Percentiles rank a stretch among this genome's conserved stretches.
These are phyloP conservation scores for Dinocampus coccinellae DNA, from an alignment of 2,888 invertebrate genomes.

Conservation along the genomic window DNA sequence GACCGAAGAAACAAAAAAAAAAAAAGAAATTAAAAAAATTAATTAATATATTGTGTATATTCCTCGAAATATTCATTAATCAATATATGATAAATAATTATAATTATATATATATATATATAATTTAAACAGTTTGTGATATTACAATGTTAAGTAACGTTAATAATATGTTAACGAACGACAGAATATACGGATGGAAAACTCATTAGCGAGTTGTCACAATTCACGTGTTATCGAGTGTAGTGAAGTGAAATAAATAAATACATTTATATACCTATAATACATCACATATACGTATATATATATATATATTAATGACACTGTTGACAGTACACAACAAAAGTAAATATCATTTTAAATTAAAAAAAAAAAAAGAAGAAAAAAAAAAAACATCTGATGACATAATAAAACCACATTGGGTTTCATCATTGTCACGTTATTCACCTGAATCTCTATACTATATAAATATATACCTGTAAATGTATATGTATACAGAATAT, in stretches of 20 bases:
- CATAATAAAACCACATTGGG: slow-evolving; percentile 23
- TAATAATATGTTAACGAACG: slow-evolving; percentile 16
- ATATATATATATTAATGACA: neutral
- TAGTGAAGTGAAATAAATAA: neutral
- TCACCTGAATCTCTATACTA: neutral
- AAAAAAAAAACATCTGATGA: slow-evolving; percentile 23
- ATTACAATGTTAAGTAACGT: slow-evolving; percentile 10
- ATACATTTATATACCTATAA: neutral
- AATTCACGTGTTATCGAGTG: neutral
- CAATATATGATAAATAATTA: neutral
- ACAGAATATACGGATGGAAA: slow-evolving; percentile 28
- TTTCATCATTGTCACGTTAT: slow-evolving; percentile 9
- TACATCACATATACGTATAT: too few species aligned
- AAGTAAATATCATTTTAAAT: slow-evolving; percentile 38
- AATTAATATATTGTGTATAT: too few species aligned
- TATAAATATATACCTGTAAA: too few species aligned
- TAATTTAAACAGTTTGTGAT: neutral
- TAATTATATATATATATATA: too few species aligned
- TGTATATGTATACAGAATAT: too few species aligned
- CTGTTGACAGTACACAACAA: neutral
- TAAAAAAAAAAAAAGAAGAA: slow-evolving; percentile 30
- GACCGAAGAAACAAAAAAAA: too few species aligned
- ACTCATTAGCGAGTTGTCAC: slow-evolving; percentile 32
- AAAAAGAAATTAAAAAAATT: too few species aligned
- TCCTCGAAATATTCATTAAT: too few species aligned